Percentiles rank a stretch among this genome's conserved stretches.
Evolutionary conservation across 2,113 vertebrate genomes (phyloP).

Genomic region (Thunnus maccoyii): DNA sequence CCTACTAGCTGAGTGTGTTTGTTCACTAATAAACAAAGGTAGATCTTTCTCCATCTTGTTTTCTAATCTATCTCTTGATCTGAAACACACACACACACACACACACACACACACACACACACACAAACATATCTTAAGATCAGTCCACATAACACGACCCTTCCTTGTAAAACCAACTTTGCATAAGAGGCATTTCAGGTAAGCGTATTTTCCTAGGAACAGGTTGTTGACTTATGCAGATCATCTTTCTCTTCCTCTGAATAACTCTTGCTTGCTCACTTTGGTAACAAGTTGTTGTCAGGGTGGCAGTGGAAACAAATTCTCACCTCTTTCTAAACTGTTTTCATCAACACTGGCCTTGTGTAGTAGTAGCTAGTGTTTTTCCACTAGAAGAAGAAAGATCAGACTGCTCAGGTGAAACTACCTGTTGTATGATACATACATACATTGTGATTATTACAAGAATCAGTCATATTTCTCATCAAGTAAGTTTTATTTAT

Average conservation of each 20-base stretch:
- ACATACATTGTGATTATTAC: background rate
- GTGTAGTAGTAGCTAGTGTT: background rate
- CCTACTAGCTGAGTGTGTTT: conserved; percentile 19
- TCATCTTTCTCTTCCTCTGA: conserved; percentile 19
- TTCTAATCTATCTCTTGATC: background rate
- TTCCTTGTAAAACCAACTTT: conserved; percentile 23
- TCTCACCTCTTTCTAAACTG: background rate
- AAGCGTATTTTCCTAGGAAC: conserved; percentile 23
- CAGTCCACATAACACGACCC: background rate
- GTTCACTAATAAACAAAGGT: background rate
- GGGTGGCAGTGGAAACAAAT: conserved; percentile 22
- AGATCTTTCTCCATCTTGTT: background rate
- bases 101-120: too few species aligned
- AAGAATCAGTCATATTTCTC: background rate
- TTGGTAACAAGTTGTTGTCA: conserved; percentile 20
- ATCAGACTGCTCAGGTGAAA: background rate
- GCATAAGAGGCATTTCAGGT: background rate
- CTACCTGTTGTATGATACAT: background rate
- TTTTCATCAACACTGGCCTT: conserved; percentile 2
- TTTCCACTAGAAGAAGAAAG: conserved; percentile 5
- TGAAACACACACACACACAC: background rate
- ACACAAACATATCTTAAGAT: background rate
- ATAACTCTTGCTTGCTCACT: conserved; percentile 13
- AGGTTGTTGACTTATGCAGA: conserved; percentile 32
- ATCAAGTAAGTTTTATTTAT: background rate